A percentile compares a stretch with the other conserved stretches of the same genome.
phyloP scores from a whole-genome alignment of 2,113 vertebrate genomes.

The Platysternon megacephalum region DNA sequence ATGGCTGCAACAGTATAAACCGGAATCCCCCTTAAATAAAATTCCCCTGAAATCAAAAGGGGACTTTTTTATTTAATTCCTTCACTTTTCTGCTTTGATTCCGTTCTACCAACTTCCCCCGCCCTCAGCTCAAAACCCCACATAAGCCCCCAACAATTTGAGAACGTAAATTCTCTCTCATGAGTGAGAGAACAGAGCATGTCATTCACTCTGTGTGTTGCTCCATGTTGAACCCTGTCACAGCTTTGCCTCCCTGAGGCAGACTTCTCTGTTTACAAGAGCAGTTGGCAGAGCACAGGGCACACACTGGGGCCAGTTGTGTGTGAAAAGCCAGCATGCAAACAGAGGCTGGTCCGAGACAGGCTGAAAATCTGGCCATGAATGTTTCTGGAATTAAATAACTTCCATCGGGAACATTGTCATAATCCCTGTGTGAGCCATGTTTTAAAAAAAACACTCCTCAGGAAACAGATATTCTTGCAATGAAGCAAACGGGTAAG shows the following conservation, averaged over 20 bases:
- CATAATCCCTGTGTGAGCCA: rapidly evolving
- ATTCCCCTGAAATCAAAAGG: slow-evolving; percentile 29
- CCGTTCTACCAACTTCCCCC: not conserved
- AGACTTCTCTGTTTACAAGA: not conserved
- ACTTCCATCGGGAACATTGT: not conserved
- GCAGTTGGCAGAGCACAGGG: not conserved
- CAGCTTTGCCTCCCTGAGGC: not conserved
- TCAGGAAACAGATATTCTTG: not conserved
- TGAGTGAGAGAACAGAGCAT: not conserved
- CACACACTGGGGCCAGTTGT: not conserved
- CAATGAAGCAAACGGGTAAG: not conserved
- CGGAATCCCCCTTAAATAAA: slow-evolving; percentile 29
- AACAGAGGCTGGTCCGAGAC: not conserved
- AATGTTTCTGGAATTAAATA: not conserved
- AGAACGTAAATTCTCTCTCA: not conserved
- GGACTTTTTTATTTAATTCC: not conserved
- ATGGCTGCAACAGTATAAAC: slow-evolving; percentile 29
- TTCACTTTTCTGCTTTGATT: slow-evolving; percentile 11
- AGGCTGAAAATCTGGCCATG: rapidly evolving
- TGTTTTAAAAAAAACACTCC: rapidly evolving
- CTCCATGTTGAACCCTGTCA: not conserved
- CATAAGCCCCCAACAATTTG: not conserved
- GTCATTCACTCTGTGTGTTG: not conserved
- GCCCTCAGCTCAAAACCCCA: not conserved
- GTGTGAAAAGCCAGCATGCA: not conserved